Conservation (phyloP, 2,113 vertebrate genomes). For the Ammodytes dubius region DNA sequence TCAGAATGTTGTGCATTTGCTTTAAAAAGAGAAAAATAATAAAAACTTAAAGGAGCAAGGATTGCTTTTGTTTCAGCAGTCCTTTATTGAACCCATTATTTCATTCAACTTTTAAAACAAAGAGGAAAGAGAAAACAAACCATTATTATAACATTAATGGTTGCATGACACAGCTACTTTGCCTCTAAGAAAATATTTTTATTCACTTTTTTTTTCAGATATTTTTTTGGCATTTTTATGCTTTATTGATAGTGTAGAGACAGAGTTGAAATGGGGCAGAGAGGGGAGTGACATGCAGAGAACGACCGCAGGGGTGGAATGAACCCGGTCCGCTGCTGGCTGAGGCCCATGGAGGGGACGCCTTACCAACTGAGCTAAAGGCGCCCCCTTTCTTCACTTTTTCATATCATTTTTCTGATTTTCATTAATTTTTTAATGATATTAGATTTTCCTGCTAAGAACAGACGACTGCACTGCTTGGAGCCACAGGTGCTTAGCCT, state of each 20-base stretch:
- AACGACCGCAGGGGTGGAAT: no score
- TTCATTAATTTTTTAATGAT: neutral
- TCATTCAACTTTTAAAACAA: slow-evolving; percentile 12
- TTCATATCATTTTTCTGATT: neutral
- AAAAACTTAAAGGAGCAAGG: neutral
- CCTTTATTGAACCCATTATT: neutral
- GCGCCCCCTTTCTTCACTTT: slow-evolving; percentile 18
- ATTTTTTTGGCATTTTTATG: neutral
- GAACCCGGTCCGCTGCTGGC: no score
- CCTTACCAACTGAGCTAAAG: no score
- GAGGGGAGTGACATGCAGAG: no score
- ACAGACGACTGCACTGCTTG: slow-evolving; percentile 10
- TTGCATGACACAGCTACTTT: slow-evolving; percentile 9
- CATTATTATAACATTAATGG: slow-evolving; percentile 1
- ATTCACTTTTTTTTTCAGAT: slow-evolving; percentile 22
- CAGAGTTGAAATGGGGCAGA: no score
- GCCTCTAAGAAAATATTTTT: slow-evolving; percentile 12
- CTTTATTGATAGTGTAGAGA: no score
- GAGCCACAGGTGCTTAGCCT: slow-evolving; percentile 74
- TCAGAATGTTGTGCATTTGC: neutral
- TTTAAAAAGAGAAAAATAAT: neutral
- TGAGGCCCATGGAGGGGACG: no score
- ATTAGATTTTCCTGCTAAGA: slow-evolving; percentile 27
- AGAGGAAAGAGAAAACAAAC: slow-evolving; percentile 5
- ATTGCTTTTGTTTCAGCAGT: neutral